Evolutionary conservation across 2,797 vertebrate species (phyloP).

Genomic region (Xiphophorus birchmanni): DNA sequence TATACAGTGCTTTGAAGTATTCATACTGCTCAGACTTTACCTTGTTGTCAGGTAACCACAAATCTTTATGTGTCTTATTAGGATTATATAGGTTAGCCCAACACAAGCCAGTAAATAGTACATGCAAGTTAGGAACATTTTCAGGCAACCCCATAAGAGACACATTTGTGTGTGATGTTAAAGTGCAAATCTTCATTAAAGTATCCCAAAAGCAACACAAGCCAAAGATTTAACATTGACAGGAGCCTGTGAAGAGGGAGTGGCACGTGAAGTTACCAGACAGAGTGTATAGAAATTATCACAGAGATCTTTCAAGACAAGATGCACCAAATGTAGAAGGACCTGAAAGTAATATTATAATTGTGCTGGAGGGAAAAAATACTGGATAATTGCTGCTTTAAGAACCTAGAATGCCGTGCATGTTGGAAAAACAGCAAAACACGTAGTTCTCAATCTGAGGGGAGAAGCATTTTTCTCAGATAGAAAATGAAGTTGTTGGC

Average conservation of each 20-base stretch:
- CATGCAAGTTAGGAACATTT: background rate
- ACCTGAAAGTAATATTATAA: background rate
- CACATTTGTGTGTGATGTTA: background rate
- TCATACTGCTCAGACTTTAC: background rate
- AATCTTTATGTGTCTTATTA: background rate
- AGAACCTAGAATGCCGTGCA: background rate
- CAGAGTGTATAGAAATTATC: background rate
- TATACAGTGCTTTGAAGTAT: background rate
- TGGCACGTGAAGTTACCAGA: background rate
- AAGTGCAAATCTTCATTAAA: background rate
- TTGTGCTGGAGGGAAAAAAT: background rate
- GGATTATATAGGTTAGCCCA: background rate
- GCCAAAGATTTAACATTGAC: background rate
- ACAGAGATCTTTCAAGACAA: background rate
- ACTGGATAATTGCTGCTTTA: background rate
- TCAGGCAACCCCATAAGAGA: background rate
- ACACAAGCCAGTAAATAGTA: background rate
- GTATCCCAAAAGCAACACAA: background rate
- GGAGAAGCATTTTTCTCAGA: background rate
- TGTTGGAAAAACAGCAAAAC: background rate
- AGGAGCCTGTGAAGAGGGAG: background rate
- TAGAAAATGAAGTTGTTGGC: background rate
- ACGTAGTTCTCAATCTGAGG: too few species aligned
- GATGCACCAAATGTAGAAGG: background rate
- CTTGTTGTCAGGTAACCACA: background rate